Base-by-base conservation (phyloP, 2,888 invertebrate genomes). In the Allolobophora icterica region DNA sequence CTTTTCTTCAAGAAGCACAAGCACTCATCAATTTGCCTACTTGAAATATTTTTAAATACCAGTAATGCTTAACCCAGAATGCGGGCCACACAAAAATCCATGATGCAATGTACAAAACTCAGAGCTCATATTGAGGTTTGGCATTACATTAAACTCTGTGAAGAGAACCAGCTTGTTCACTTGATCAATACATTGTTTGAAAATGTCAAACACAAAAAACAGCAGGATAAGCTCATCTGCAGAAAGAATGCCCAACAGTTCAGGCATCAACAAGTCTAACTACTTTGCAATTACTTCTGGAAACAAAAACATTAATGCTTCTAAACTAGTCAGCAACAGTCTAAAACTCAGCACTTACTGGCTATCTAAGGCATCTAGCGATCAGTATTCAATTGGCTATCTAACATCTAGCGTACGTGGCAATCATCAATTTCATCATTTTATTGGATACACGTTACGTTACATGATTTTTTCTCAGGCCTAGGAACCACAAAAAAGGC, bases 301-400 rank as follows among this genome's bases (percentile, higher is more conserved):
- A 71, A 71, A 71, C n/a, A 71, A 8, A 71, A 71, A 71, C 71
- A n/a, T 71, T 71, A 71, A 71, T n/a, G 71, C 71, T 71, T n/a
- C n/a, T 71, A 71, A 71, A 71, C 11, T 71, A 71, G 30, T 5
- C 71, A n/a, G 71, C 71, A 71, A 30, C 71, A 71, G 71, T 8
- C n/a, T n/a, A n/a, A n/a, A 71, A 71, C 71, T 71, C n/a, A 71
- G 71, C 58, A 58, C 30, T 58, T 30, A 71, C 71, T 71, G 71
- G n/a, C 71, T 71, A 71, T 71, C 71, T n/a, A 71, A 52, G 52
- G 52, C 52, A 52, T 21, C 52, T 52, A 24, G 52, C 52, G 52
- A 52, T 52, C 24, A 52, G 52, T 24, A 24, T 24, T 24, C 24
- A 52, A 52, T 52, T 21, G 52, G 21, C 52, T 52, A 21, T 52